Percentiles rank a stretch among this genome's conserved stretches.
phyloP scores from a whole-genome alignment of 2,797 vertebrate species.

The Varecia variegata region DNA sequence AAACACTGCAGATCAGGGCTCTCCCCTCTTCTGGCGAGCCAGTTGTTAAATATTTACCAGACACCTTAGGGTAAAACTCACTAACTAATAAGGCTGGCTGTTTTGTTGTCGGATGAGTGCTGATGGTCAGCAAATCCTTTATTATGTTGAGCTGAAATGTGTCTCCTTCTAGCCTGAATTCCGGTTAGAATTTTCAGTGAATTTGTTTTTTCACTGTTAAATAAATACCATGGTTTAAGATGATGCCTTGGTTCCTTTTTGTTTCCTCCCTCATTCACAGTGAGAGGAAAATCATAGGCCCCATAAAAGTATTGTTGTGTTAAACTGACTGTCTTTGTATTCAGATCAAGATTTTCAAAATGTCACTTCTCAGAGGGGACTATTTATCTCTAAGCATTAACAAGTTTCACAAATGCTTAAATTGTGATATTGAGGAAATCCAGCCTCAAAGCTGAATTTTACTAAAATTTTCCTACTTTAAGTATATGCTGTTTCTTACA shows the following conservation, averaged over 20 bases:
- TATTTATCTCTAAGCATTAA: neutral
- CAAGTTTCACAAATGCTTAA: constrained; percentile 20
- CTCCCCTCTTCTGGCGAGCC: neutral
- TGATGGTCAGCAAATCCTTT: neutral
- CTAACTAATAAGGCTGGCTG: neutral
- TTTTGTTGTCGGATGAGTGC: neutral
- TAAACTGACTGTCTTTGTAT: constrained; percentile 9
- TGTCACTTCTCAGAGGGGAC: constrained; percentile 1
- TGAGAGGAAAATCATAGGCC: neutral
- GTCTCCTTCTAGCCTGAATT: constrained; percentile 5
- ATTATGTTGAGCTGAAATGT: neutral
- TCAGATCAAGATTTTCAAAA: constrained; percentile 1
- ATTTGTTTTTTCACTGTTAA: neutral
- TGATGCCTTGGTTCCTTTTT: neutral
- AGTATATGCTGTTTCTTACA: neutral
- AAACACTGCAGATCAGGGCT: neutral
- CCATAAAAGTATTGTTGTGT: neutral
- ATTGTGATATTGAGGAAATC: constrained; percentile 6
- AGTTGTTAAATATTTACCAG: constrained; percentile 19
- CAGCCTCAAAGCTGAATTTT: neutral
- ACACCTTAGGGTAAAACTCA: neutral
- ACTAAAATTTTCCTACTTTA: neutral
- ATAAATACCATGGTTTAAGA: neutral
- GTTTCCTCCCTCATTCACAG: neutral
- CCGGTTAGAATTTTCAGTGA: neutral